Evolutionary conservation across 2,113 vertebrate species (phyloP).

Genomic region (Archilochus colubris): DNA sequence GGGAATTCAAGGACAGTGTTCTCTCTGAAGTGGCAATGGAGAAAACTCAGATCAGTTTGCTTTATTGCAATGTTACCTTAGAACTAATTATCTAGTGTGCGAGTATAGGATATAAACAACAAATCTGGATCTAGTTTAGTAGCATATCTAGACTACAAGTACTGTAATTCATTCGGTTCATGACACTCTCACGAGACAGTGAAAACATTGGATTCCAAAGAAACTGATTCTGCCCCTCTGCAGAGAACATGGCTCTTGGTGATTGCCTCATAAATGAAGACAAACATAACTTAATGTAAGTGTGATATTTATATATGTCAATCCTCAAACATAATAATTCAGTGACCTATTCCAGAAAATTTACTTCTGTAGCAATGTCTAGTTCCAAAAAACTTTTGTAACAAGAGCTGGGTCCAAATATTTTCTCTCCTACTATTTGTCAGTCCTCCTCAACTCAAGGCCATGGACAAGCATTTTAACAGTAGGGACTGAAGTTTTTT

Average conservation of each 20-base stretch:
- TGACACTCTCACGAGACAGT: not conserved
- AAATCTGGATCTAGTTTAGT: not conserved
- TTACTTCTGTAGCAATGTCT: not conserved
- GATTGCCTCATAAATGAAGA: not conserved
- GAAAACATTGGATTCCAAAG: not conserved
- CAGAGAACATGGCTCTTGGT: not conserved
- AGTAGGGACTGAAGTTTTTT: not conserved
- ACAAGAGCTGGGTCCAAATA: not conserved
- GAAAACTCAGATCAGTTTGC: not conserved
- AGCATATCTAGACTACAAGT: not conserved
- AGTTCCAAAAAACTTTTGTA: not conserved
- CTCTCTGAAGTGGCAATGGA: not conserved
- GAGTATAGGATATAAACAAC: not conserved
- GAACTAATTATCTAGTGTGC: not conserved
- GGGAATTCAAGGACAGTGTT: not conserved
- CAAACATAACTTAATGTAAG: not conserved
- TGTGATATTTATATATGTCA: not conserved
- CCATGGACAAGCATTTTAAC: not conserved
- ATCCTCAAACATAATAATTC: not conserved
- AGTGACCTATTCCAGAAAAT: not conserved
- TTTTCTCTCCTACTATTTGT: not conserved
- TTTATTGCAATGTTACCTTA: not conserved
- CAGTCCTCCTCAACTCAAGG: not conserved
- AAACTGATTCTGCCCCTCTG: not conserved
- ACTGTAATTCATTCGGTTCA: not conserved